Evolutionary conservation across 2,888 invertebrate genomes (phyloP).

Genomic region (Apocheima hispidaria): DNA sequence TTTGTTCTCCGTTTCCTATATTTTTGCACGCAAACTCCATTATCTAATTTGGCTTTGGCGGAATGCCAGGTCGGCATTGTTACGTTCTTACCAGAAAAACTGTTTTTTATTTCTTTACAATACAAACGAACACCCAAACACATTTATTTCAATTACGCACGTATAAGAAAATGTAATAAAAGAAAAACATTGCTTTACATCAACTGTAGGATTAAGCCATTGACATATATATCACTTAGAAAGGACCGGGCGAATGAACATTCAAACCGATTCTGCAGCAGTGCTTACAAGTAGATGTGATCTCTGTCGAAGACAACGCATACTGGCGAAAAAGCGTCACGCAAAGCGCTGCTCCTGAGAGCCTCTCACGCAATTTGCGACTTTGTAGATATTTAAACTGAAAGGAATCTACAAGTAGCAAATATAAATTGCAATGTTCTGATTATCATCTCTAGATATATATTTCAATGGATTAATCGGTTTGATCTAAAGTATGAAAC

Average conservation of each 20-base stretch:
- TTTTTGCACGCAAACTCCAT: slow-evolving; percentile 87
- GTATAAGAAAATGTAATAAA: slow-evolving; percentile 59
- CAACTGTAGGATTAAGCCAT: slow-evolving; percentile 20
- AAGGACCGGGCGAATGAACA: too few relatives aligned
- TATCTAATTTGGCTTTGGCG: slow-evolving; percentile 86
- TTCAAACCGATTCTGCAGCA: too few relatives aligned
- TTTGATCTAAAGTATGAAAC: slow-evolving; percentile 23
- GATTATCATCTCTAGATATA: too few relatives aligned
- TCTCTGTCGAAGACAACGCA: too few relatives aligned
- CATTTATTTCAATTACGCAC: slow-evolving; percentile 77
- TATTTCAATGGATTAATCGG: slow-evolving; percentile 23
- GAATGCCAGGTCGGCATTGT: slow-evolving; percentile 83
- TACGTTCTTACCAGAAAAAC: slow-evolving; percentile 78
- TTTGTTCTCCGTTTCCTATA: slow-evolving; percentile 86
- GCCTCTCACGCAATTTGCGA: too few relatives aligned
- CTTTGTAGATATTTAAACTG: too few relatives aligned
- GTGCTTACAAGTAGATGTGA: too few relatives aligned
- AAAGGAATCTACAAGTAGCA: too few relatives aligned
- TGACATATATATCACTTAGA: too few relatives aligned
- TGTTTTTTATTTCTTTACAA: slow-evolving; percentile 78
- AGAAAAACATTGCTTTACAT: slow-evolving; percentile 34
- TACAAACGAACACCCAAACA: slow-evolving; percentile 75
- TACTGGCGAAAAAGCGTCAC: too few relatives aligned
- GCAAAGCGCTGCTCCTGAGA: too few relatives aligned
- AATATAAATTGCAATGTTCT: too few relatives aligned